Evolutionary conservation across 2,888 invertebrate species (phyloP).

Genomic region (Xylophagus ater): DNA sequence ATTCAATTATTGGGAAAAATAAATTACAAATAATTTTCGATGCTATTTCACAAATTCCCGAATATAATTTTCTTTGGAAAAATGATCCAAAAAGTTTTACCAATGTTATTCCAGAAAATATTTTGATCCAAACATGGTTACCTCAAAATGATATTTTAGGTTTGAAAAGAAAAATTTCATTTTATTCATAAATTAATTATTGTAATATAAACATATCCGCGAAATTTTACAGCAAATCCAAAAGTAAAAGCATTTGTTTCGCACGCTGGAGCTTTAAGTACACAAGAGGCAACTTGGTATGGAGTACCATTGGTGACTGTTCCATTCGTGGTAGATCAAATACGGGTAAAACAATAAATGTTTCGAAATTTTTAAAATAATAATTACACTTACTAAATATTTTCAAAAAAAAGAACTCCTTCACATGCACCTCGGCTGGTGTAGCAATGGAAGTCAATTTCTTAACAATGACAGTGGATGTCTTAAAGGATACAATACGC

Average conservation of each 20-base stretch:
- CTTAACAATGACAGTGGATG: conserved; percentile 17
- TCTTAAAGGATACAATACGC: conserved; percentile 18
- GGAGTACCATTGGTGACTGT: conserved; percentile 29
- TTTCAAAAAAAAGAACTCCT: conserved; percentile 13
- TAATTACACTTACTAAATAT: background rate
- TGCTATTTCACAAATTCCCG: conserved; percentile 24
- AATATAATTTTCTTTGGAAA: conserved; percentile 36
- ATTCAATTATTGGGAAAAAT: conserved; percentile 15
- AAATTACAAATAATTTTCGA: conserved; percentile 21
- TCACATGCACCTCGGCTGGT: conserved; percentile 13
- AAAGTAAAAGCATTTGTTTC: conserved; percentile 26
- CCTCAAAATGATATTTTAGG: conserved; percentile 44
- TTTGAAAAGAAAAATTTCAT: no score
- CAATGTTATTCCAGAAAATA: no score
- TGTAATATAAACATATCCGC: conserved; percentile 1
- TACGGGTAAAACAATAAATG: conserved; percentile 11
- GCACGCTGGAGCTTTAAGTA: conserved; percentile 28
- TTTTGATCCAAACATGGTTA: conserved; percentile 40
- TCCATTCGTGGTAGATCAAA: conserved; percentile 28
- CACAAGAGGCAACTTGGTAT: conserved; percentile 28
- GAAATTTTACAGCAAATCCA: conserved; percentile 21
- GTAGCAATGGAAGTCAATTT: conserved; percentile 19
- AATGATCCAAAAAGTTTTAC: no score
- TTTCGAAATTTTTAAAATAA: background rate
- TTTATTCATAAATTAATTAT: no score